Evolutionary conservation across 1,140 invertebrate genomes (phyloP), one percentile per base, ranked within the genome.

Genomic region (Neodiprion lecontei): DNA sequence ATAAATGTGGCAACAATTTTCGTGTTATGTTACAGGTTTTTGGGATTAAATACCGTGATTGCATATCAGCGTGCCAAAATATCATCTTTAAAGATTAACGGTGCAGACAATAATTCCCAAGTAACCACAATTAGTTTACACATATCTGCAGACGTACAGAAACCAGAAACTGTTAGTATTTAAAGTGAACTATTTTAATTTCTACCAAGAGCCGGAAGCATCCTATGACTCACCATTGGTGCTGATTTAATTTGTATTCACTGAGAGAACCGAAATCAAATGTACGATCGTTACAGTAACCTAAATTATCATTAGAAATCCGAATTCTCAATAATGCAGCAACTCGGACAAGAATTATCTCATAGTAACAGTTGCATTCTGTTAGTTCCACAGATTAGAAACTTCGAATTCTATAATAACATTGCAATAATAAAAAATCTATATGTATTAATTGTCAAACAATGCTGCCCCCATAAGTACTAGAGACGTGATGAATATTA

Each of bases 61-160:
- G 96, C 95, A 11, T 96, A 96, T 88, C 95, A 96, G 80, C 91
- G 95, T 49, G 95, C 96, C 73, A 96, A 96, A 88, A 95, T 97
- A 12, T 96, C 95, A 9, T 94, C 95, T 1, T 90, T 97, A n/a
- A 94, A 93, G 79, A 97, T 97, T 79, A 89, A 95, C 21, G 89
- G 80, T 72, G 80, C 82, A 69, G 83, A 82, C 61, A 83, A 72
- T 72, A 77, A 77, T 79, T 73, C 81, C 28, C 89, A 90, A 70
- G 88, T 91, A 17, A 83, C 88, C 12, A 91, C 90, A 47, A 91
- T 91, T 66, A 91, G 90, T 82, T 89, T 88, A 67, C 87, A 85
- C 10, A 82, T 90, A 47, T 89, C 89, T 49, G 88, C 90, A 14
- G 89, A 90, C 72, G 75, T 89, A 70, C 80, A 86, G 74, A 89